Evolutionary conservation across 2,113 vertebrate genomes (phyloP).

Genomic region (Pipra filicauda): DNA sequence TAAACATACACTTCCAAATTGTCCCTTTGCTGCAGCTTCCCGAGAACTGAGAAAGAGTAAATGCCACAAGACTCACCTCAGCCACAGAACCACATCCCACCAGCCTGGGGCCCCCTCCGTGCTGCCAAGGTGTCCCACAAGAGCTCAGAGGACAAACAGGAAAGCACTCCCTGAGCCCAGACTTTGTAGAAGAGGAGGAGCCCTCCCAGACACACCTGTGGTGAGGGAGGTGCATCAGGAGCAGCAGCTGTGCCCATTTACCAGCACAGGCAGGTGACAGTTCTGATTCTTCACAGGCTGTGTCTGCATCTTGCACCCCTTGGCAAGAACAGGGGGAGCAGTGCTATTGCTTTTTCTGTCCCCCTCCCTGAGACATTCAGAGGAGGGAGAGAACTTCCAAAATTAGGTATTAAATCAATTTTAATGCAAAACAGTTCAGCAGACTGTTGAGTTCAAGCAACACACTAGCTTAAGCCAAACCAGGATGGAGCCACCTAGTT

Average conservation of each 20-base stretch:
- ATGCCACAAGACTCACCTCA: background rate
- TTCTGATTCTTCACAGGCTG: background rate
- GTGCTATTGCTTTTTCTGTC: fast-evolving
- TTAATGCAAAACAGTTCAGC: background rate
- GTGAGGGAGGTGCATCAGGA: fast-evolving
- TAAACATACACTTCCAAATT: fast-evolving
- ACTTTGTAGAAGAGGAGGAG: fast-evolving
- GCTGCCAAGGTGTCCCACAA: fast-evolving
- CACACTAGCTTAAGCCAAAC: background rate
- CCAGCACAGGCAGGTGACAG: background rate
- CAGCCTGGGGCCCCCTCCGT: fast-evolving
- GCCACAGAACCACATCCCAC: fast-evolving
- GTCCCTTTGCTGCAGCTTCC: fast-evolving
- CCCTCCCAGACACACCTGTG: background rate
- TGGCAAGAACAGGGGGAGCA: fast-evolving
- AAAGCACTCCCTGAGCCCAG: fast-evolving
- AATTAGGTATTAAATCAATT: background rate
- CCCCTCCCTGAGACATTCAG: background rate
- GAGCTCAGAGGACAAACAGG: fast-evolving
- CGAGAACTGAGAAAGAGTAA: fast-evolving
- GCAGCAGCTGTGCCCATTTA: background rate
- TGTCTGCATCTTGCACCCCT: fast-evolving
- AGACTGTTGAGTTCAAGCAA: background rate
- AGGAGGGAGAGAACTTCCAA: background rate
- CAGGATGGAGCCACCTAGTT: background rate